Conservation (phyloP, 2,113 vertebrate genomes). For the Seriola quinqueradiata region DNA sequence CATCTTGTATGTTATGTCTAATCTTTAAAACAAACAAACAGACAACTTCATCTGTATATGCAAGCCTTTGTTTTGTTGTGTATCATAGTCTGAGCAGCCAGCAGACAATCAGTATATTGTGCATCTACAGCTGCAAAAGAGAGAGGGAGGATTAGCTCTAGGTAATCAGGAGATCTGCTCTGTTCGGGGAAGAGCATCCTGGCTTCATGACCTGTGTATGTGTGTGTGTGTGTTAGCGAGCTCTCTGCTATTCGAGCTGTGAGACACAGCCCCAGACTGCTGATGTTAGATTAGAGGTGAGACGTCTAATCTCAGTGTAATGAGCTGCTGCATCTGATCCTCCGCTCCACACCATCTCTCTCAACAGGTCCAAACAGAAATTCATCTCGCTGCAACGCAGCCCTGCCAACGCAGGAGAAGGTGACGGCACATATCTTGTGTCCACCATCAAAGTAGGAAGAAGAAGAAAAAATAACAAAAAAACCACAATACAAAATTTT, state of each 20-base stretch:
- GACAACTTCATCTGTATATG: neutral
- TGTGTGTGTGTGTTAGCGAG: constrained; percentile 28
- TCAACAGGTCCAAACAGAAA: constrained; percentile 76
- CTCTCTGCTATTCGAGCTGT: constrained; percentile 57
- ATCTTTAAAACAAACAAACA: neutral
- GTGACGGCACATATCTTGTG: constrained; percentile 36
- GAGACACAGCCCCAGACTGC: constrained; percentile 70
- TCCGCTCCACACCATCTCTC: constrained; percentile 61
- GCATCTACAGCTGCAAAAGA: constrained; percentile 36
- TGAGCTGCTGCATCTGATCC: constrained; percentile 80
- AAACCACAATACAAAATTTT: neutral
- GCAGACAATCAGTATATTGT: constrained; percentile 38
- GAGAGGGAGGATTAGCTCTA: constrained; percentile 54
- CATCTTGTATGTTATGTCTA: neutral
- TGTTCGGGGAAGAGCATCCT: constrained; percentile 67
- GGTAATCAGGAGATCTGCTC: constrained; percentile 68
- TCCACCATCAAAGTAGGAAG: constrained; percentile 15
- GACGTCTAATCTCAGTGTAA: constrained; percentile 76
- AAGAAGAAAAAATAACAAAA: neutral
- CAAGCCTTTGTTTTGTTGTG: constrained; percentile 17
- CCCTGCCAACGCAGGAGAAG: constrained; percentile 28
- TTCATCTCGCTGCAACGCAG: constrained; percentile 52
- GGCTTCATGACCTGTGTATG: constrained; percentile 50
- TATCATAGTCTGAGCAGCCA: constrained; percentile 23
- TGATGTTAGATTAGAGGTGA: constrained; percentile 81